phyloP scores from a whole-genome alignment of 2,113 vertebrate species.

The Galeopterus variegatus region DNA sequence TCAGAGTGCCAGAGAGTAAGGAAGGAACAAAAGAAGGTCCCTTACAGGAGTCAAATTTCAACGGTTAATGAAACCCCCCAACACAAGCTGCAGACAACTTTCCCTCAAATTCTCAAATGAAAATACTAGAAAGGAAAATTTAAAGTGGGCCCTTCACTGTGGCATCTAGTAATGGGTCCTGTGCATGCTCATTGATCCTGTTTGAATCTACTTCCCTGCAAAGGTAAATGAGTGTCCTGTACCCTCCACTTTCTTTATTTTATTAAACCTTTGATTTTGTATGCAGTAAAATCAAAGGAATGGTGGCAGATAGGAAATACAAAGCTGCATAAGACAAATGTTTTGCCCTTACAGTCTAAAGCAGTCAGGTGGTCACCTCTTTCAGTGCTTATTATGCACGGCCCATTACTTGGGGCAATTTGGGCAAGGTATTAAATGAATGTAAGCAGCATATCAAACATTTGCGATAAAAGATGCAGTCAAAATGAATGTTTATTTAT shows the following conservation, averaged over 20 bases:
- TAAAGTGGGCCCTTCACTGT: rapidly evolving
- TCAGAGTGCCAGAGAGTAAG: neutral
- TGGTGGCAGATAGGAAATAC: neutral
- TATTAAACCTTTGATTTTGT: too few relatives aligned
- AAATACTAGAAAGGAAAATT: neutral
- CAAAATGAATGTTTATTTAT: neutral
- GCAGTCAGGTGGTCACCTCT: neutral
- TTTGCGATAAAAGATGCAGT: neutral
- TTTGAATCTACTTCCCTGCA: neutral
- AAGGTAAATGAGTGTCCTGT: neutral
- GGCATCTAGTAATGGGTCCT: rapidly evolving
- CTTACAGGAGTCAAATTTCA: neutral
- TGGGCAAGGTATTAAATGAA: rapidly evolving
- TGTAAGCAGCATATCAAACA: neutral
- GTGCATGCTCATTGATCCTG: rapidly evolving
- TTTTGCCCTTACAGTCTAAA: neutral
- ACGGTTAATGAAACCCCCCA: neutral
- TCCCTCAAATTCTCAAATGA: neutral
- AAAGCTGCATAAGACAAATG: neutral
- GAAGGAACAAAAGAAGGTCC: neutral
- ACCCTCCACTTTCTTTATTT: neutral
- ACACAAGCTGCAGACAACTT: neutral
- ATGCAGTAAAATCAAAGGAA: neutral
- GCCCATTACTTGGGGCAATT: neutral
- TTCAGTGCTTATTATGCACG: neutral